Conservation (phyloP, 2,888 invertebrate species). For the Anodontia alba region DNA sequence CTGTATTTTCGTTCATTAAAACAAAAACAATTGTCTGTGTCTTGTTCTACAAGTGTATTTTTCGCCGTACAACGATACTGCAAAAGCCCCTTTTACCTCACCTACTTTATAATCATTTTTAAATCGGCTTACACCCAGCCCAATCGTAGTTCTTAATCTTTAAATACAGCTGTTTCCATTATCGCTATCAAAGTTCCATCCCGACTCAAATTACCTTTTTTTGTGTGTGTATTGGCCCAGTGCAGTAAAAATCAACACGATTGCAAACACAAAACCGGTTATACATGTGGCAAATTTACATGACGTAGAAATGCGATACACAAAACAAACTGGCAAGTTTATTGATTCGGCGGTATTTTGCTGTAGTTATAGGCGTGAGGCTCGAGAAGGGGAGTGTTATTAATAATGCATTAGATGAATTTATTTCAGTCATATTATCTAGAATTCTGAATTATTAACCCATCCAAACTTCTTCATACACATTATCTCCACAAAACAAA, state of each 20-base stretch:
- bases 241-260: background rate
- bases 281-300: background rate
- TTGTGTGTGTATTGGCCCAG: background rate
- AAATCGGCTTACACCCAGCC: too few relatives aligned
- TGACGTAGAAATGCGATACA: constrained; percentile 1
- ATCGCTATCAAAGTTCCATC: background rate
- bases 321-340: background rate
- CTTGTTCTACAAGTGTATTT: too few relatives aligned
- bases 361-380: background rate
- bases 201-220: background rate
- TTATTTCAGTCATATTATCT: too few relatives aligned
- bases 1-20: too few relatives aligned
- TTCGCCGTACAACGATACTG: too few relatives aligned
- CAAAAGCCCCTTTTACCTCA: too few relatives aligned
- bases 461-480: too few relatives aligned
- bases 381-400: background rate
- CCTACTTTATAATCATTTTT: too few relatives aligned
- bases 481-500: too few relatives aligned
- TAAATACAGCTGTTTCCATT: background rate
- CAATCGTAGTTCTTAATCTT: background rate
- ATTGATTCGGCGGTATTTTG: constrained; percentile 5
- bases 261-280: background rate
- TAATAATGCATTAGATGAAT: too few relatives aligned
- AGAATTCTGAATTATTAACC: too few relatives aligned
- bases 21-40: too few relatives aligned